Percentiles rank a stretch among this genome's conserved stretches.
These are phyloP conservation scores for Crypturellus undulatus DNA, from an alignment of 2,113 vertebrate species.

Conservation along the genomic window DNA sequence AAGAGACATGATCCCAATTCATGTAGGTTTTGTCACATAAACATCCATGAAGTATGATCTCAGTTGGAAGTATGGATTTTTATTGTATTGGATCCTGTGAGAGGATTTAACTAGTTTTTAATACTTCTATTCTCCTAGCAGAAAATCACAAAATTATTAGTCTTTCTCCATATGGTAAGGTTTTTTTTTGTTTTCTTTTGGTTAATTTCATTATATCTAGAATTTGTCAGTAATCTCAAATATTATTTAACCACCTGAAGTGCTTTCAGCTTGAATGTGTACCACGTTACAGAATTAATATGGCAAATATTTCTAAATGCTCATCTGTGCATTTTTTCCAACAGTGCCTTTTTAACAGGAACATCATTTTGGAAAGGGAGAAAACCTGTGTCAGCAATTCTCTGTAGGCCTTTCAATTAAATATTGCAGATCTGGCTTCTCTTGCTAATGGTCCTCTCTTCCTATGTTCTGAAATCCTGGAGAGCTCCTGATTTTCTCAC, in stretches of 20 bases:
- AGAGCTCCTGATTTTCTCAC: not conserved
- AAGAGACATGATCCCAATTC: not conserved
- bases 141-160: not conserved
- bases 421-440: not conserved
- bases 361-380: not conserved
- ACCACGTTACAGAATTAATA: not conserved
- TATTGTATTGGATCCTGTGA: not conserved
- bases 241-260: not conserved
- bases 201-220: not conserved
- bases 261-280: not conserved
- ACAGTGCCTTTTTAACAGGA: not conserved
- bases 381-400: not conserved
- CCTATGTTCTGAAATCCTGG: not conserved
- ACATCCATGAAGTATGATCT: not conserved
- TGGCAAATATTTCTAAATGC: not conserved
- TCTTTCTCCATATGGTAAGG: not conserved
- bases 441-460: not conserved
- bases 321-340: not conserved
- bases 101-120: not conserved
- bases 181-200: not conserved
- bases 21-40: not conserved
- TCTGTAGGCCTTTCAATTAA: not conserved
- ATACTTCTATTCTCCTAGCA: not conserved
- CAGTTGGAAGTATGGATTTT: not conserved
- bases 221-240: not conserved